A percentile compares a stretch with the other conserved stretches of the same genome.
Conservation (phyloP, 2,888 invertebrate species). For the Melinopterus prodromus region DNA sequence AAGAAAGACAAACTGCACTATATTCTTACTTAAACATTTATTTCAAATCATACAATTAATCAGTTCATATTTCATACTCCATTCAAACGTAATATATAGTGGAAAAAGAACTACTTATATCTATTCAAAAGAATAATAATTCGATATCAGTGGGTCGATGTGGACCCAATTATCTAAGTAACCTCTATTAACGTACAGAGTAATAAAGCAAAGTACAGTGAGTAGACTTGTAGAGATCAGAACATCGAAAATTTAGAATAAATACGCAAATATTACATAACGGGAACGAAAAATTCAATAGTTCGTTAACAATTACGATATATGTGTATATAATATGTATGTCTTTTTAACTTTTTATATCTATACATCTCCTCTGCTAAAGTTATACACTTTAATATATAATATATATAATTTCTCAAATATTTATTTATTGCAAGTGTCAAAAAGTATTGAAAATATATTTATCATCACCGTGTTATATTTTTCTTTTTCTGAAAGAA, state of each 20-base stretch:
- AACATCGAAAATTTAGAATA: not conserved
- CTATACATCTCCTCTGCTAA: not conserved
- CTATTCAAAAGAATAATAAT: not conserved
- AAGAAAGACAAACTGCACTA: not conserved
- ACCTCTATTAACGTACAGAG: not conserved
- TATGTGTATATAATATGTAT: not conserved
- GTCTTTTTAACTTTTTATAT: not conserved
- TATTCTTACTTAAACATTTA: not conserved
- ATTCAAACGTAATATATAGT: not conserved
- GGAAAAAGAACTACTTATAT: not conserved
- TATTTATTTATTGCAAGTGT: constrained; percentile 51
- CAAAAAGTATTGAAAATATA: constrained; percentile 57
- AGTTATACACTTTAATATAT: constrained; percentile 46
- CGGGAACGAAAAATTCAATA: not conserved
- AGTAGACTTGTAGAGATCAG: not conserved
- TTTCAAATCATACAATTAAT: not conserved
- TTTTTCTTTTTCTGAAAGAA: constrained; percentile 24
- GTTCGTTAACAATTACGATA: not conserved
- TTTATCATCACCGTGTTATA: constrained; percentile 41
- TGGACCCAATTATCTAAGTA: not conserved
- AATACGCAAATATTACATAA: not conserved
- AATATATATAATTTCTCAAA: constrained; percentile 48
- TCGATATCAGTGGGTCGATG: not conserved
- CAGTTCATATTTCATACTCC: not conserved
- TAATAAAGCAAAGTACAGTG: not conserved